Evolutionary conservation across 2,113 vertebrate species (phyloP), one percentile per base, ranked within the genome.

Genomic region (Rhodinocichla rosea): DNA sequence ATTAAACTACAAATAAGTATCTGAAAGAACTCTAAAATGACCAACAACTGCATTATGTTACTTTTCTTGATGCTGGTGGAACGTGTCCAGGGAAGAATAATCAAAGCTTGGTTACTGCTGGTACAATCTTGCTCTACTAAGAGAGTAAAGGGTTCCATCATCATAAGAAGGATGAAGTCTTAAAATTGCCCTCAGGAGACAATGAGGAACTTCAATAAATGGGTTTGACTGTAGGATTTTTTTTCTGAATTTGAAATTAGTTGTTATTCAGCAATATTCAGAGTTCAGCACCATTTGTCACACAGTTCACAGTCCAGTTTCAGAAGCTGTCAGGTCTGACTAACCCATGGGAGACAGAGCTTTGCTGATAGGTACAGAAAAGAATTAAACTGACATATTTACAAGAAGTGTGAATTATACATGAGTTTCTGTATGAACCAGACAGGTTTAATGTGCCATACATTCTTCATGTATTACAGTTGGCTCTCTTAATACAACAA

Each of bases 321-420:
- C 79, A 90, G 40, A 83, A 96, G 44, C 60, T 82, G 76, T 71
- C 79, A 87, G 49, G 69, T 88, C 64, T 93, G 68, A 88, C 79
- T 55, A 84, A 84, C 83, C 40, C 83, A 68, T 40, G 60, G 68
- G 83, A 96, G 62, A 52, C 28, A 53, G 9, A 86, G 32, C 23
- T 76, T 90, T 67, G 28, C 53, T 68, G n/a, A 71, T 11, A 71
- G 32, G 79, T 89, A 65, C 64, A 81, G 52, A 92, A 44, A 77
- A 23, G 37, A 47, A 74, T 83, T 90, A 92, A 83, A 35, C 26
- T 60, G 83, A 90, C 60, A 39, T 90, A 90, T 93, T 96, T 96
- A 95, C 77, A 83, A 75, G 89, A 73, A 47, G 40, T 71, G 35
- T 92, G 88, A 96, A 89, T 95, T 90, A 96, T 78, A 89, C 88